These are phyloP conservation scores for Tetramorium alpestre DNA, from an alignment of 1,140 invertebrate genomes.

Conservation along the genomic window DNA sequence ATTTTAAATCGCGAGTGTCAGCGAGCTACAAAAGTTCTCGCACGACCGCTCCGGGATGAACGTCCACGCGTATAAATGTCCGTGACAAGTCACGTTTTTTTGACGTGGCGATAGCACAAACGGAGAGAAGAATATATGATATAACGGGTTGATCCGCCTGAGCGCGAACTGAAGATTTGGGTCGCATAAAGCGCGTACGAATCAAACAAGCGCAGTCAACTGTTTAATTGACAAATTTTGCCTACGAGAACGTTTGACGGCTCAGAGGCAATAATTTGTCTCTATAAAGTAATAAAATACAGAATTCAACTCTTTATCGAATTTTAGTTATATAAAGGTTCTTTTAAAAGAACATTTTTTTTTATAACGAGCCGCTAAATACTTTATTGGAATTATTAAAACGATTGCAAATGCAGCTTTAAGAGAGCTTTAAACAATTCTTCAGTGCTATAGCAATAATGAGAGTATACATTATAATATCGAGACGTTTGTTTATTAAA, in stretches of 20 bases:
- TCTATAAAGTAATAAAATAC: neutral
- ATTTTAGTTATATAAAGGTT: neutral
- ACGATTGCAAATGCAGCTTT: neutral
- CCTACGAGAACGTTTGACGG: neutral
- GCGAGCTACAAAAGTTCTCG: constrained; percentile 16
- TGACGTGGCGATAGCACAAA: constrained; percentile 12
- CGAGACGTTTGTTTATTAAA: neutral
- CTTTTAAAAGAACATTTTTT: neutral
- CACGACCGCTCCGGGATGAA: constrained; percentile 4
- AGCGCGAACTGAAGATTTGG: constrained; percentile 24
- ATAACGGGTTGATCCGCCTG: neutral
- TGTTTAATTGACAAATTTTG: neutral
- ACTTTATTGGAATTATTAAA: neutral
- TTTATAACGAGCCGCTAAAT: neutral
- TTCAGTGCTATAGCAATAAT: constrained; percentile 26
- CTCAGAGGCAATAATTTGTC: neutral
- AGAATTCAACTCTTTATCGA: neutral
- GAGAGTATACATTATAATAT: neutral
- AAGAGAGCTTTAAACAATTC: neutral
- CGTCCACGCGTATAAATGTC: constrained; percentile 22
- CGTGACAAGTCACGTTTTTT: constrained; percentile 30
- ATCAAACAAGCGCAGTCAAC: constrained; percentile 22
- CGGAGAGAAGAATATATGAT: neutral
- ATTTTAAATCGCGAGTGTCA: constrained; percentile 7
- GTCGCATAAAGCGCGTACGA: neutral